A percentile compares a stretch with the other conserved stretches of the same genome.
Conservation (phyloP, 2,113 vertebrate species). For the Telmatochromis sp. region DNA sequence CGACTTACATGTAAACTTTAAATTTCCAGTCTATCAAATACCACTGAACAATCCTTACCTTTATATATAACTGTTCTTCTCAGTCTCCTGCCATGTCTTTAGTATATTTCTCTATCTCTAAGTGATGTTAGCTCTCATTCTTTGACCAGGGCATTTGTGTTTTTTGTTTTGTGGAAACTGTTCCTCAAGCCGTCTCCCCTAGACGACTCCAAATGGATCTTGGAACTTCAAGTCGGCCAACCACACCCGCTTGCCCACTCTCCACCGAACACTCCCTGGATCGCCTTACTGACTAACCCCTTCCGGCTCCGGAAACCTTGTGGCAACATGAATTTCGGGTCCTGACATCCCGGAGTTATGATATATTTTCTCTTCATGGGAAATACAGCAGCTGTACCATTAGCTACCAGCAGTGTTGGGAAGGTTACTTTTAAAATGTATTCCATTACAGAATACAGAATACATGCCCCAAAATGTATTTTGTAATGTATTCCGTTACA, state of each 20-base stretch:
- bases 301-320: background rate
- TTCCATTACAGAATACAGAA: too few relatives aligned
- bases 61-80: background rate
- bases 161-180: background rate
- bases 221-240: background rate
- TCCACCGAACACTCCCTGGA: background rate
- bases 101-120: background rate
- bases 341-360: background rate
- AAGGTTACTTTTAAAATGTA: too few relatives aligned
- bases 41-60: background rate
- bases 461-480: too few relatives aligned
- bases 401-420: background rate
- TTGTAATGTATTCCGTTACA: fast-evolving
- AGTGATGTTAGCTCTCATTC: background rate
- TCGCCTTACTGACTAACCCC: background rate
- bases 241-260: background rate
- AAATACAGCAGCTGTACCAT: background rate
- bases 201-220: background rate
- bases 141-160: background rate
- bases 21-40: background rate
- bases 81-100: background rate
- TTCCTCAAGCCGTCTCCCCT: background rate
- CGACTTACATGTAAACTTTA: background rate
- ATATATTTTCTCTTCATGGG: background rate
- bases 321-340: background rate